Evolutionary conservation across 2,113 vertebrate genomes (phyloP), one percentile per base, ranked within the genome.

Genomic region (Anhinga rufa): DNA sequence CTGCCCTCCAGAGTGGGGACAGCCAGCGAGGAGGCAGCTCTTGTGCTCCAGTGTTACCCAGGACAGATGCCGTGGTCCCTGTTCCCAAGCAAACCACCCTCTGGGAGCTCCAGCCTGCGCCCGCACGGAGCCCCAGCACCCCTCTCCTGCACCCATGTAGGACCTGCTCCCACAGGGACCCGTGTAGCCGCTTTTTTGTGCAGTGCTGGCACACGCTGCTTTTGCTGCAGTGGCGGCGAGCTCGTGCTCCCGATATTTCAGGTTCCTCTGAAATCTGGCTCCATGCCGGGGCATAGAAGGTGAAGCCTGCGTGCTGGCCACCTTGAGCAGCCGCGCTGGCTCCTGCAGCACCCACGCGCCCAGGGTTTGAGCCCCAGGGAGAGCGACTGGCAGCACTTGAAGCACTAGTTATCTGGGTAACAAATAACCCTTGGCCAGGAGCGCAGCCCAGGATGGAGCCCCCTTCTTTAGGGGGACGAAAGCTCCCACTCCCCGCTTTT

Each of bases 221-320:
- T 6, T 25, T 7, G 31, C 52, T 28, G 65, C 58, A 14, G 68
- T 12, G 9, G 38, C 22, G 7, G 9, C 0, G 13, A 6, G 57
- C 17, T n/a, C 18, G 0, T 12, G 20, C 7, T 36, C 16, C 75
- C 48, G 3, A 0, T 1, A 3, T 54, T 40, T 12, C 48, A 5
- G 9, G 15, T 11, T 51, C 28, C 29, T 22, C 38, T 17, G 7
- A 20, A 46, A 14, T 7, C 82, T 2, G 1, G 46, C 64, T 34
- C 46, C 48, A 25, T 9, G 4, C 36, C 1, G 1, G 61, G 21
- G 9, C 1, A 4, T 0, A 5, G 49, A 29, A 9, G 1, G 5
- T 11, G 14, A 6, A 11, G 12, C 2, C 1, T 14, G 9, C n/a
- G 4, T 11, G 13, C 18, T 15, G 34, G 17, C 8, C 1, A 1